These are phyloP conservation scores for Entomobrya multifasciata DNA, from an alignment of 2,888 invertebrate species.

Conservation along the genomic window DNA sequence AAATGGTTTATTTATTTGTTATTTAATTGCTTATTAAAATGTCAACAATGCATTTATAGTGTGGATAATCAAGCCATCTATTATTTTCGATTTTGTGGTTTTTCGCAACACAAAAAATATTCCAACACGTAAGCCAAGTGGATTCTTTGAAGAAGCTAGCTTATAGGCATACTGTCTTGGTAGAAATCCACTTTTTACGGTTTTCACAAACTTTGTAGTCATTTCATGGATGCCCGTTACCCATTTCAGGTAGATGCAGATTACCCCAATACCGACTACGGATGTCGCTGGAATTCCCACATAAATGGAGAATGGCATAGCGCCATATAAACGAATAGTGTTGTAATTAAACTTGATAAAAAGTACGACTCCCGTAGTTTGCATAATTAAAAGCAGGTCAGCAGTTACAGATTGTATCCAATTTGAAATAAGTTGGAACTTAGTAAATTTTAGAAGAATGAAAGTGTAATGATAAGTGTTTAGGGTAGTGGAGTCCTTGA, in stretches of 20 bases:
- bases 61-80: background rate
- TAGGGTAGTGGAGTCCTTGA: no score
- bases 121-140: background rate
- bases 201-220: background rate
- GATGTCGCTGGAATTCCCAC: background rate
- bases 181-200: background rate
- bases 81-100: background rate
- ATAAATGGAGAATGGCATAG: background rate
- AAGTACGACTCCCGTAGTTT: background rate
- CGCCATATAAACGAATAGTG: background rate
- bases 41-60: background rate
- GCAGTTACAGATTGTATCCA: background rate
- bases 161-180: background rate
- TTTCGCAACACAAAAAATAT: background rate
- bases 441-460: background rate
- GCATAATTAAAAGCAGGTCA: background rate
- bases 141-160: background rate
- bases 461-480: background rate
- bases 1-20: background rate
- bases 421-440: background rate
- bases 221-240: background rate
- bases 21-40: background rate
- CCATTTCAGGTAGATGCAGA: background rate
- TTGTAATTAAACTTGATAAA: background rate
- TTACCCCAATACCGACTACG: slow-evolving; percentile 3